These are phyloP conservation scores for Hirtodrosophila trivittata DNA, from an alignment of 2,888 invertebrate species.

Conservation along the genomic window DNA sequence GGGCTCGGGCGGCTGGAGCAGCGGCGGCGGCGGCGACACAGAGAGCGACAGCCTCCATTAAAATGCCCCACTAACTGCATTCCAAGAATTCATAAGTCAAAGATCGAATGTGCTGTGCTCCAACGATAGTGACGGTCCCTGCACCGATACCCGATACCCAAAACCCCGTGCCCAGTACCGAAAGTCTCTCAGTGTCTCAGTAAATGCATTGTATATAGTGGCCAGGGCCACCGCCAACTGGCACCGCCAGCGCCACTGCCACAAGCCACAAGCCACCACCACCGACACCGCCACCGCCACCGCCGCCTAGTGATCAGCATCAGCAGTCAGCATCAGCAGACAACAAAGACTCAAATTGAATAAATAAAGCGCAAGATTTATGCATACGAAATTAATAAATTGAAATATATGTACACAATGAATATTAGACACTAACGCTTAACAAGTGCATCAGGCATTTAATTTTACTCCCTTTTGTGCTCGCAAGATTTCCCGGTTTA, in stretches of 20 bases:
- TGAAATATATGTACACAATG: conserved; percentile 52
- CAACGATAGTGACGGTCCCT: conserved; percentile 55
- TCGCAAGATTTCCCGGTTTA: conserved; percentile 53
- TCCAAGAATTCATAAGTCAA: conserved; percentile 77
- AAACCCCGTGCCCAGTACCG: conserved; percentile 1
- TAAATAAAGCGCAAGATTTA: conserved; percentile 73
- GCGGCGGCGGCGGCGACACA: conserved; percentile 7
- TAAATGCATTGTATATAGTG: conserved; percentile 52
- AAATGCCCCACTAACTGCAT: conserved; percentile 73
- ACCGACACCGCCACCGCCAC: conserved; percentile 5
- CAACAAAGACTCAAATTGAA: conserved; percentile 75
- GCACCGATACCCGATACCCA: not conserved
- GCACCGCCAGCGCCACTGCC: not conserved
- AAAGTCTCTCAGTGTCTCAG: conserved; percentile 12
- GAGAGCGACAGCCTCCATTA: conserved; percentile 60
- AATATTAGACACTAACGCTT: conserved; percentile 54
- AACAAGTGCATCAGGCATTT: conserved; percentile 65
- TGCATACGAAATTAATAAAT: conserved; percentile 75
- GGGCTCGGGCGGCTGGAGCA: conserved; percentile 11
- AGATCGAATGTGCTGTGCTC: conserved; percentile 68
- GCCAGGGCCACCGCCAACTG: conserved; percentile 54
- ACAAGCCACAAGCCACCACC: not conserved
- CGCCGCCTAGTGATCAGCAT: conserved; percentile 1
- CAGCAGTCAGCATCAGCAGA: conserved; percentile 51
- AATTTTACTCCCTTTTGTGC: conserved; percentile 54